A percentile compares a stretch with the other conserved stretches of the same genome.
Evolutionary conservation across 2,888 invertebrate genomes (phyloP).

Genomic region (Athalia rosae): DNA sequence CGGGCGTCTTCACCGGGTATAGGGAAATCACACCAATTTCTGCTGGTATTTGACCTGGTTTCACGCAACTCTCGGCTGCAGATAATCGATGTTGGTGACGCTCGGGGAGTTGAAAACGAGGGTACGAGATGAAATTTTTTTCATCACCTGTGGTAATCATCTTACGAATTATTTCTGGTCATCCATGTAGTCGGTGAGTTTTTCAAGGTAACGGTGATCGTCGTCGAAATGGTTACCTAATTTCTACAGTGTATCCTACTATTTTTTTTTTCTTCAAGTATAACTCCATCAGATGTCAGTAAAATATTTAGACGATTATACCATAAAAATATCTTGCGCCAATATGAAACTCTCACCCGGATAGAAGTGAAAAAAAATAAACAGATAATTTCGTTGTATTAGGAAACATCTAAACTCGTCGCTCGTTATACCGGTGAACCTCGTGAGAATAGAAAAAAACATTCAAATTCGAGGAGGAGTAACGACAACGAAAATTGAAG

Average conservation of each 20-base stretch:
- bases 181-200: not conserved
- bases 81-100: constrained; percentile 3
- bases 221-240: constrained; percentile 10
- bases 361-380: too few species aligned
- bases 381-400: too few species aligned
- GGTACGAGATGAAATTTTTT: not conserved
- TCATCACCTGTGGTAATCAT: not conserved
- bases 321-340: too few species aligned
- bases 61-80: constrained; percentile 6
- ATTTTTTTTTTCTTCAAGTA: too few species aligned
- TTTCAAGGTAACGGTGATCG: not conserved
- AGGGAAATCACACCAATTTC: constrained; percentile 33
- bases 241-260: not conserved
- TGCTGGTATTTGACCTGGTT: constrained; percentile 36
- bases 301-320: too few species aligned
- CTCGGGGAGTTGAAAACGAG: not conserved
- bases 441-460: too few species aligned
- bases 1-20: constrained; percentile 17
- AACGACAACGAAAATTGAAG: too few species aligned
- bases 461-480: too few species aligned
- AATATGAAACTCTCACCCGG: too few species aligned
- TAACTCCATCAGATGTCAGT: too few species aligned
- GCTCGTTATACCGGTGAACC: too few species aligned
- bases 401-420: too few species aligned
- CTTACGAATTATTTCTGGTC: constrained; percentile 3